Percentiles rank a stretch among this genome's conserved stretches.
phyloP scores from a whole-genome alignment of 2,113 vertebrate species.

The Gadus chalcogrammus region DNA sequence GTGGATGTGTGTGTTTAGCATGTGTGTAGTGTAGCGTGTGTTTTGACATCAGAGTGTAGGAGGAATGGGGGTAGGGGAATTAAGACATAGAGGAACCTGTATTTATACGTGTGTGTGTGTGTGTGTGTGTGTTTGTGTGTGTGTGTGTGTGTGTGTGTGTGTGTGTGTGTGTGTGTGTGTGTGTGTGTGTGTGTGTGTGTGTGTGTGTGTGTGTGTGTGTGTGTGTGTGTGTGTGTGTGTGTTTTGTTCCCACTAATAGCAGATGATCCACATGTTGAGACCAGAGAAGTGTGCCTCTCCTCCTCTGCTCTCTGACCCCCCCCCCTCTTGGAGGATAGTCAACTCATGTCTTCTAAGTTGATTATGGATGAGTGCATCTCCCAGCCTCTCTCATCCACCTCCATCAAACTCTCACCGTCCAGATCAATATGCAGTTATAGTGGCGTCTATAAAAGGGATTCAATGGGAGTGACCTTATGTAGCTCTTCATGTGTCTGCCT shows the following conservation, averaged over 20 bases:
- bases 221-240: no score
- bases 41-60: conserved; percentile 39
- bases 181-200: no score
- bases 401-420: not conserved
- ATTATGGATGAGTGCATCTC: not conserved
- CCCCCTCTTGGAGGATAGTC: not conserved
- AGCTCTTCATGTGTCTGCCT: no score
- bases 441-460: not conserved
- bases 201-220: no score
- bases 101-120: no score
- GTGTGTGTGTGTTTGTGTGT: no score
- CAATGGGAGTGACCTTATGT: no score
- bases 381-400: not conserved
- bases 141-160: no score
- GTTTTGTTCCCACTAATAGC: conserved; percentile 58
- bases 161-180: conserved; percentile 24
- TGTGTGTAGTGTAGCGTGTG: conserved; percentile 12
- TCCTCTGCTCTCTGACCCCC: conserved; percentile 43
- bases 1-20: conserved; percentile 1
- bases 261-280: conserved; percentile 55
- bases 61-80: conserved; percentile 43
- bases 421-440: conserved; percentile 13
- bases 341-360: conserved; percentile 14
- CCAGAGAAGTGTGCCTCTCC: conserved; percentile 56
- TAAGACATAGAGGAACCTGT: conserved; percentile 47